Evolutionary conservation across 2,888 invertebrate genomes (phyloP).

Genomic region (Palloptera scutellata): DNA sequence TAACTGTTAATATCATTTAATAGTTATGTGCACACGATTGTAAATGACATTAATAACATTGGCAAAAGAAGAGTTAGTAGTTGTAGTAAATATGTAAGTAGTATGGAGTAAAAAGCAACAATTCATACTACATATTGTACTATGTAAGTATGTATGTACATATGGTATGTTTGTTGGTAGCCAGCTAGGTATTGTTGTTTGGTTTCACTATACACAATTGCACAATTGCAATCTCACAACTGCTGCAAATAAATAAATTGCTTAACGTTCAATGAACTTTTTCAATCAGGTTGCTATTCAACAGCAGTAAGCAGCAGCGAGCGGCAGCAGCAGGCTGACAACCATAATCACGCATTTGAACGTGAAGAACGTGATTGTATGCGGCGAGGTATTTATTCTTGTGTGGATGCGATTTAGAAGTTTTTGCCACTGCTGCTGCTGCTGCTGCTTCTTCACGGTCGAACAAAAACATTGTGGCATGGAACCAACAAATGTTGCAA

Average conservation of each 20-base stretch:
- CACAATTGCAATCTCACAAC: slow-evolving; percentile 21
- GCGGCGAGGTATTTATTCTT: neutral
- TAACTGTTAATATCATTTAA: too few species aligned
- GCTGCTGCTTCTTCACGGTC: too few species aligned
- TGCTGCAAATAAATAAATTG: slow-evolving; percentile 35
- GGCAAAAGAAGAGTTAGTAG: too few species aligned
- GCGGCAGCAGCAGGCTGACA: neutral
- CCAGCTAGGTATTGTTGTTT: too few species aligned
- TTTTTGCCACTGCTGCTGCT: too few species aligned
- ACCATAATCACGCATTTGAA: slow-evolving; percentile 41
- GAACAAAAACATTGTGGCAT: too few species aligned
- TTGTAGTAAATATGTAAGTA: too few species aligned
- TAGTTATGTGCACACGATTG: too few species aligned
- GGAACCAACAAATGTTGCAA: too few species aligned
- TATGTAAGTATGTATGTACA: neutral
- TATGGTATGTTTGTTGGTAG: neutral
- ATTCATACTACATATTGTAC: neutral
- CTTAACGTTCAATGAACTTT: slow-evolving; percentile 41
- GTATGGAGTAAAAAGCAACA: neutral
- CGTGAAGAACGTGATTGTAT: slow-evolving; percentile 32
- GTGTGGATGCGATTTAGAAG: neutral
- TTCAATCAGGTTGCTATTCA: slow-evolving; percentile 34
- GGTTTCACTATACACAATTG: slow-evolving; percentile 12
- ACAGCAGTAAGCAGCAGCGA: slow-evolving; percentile 16
- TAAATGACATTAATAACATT: too few species aligned